Conservation (phyloP, 2,797 vertebrate species). For the Syndactyla subalaris region DNA sequence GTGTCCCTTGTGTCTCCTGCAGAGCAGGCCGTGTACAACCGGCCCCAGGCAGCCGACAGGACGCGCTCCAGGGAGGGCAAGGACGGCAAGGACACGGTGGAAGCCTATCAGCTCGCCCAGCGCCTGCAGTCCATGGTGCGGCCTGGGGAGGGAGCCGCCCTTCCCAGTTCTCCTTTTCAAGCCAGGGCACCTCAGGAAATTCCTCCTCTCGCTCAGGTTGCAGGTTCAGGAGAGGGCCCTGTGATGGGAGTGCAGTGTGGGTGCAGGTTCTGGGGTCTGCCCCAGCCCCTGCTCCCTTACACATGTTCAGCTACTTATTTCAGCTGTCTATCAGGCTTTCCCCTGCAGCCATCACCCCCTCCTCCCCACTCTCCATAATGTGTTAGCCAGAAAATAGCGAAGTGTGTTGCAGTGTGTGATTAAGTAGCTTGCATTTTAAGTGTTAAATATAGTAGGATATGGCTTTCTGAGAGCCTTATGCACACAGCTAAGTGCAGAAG, state of each 20-base stretch:
- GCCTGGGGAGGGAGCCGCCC: neutral
- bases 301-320: neutral
- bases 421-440: neutral
- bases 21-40: conserved; percentile 96
- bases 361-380: neutral
- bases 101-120: conserved; percentile 92
- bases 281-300: neutral
- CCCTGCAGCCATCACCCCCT: neutral
- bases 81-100: conserved; percentile 86
- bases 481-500: neutral
- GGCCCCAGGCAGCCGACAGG: conserved; percentile 86
- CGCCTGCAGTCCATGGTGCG: conserved; percentile 93
- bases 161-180: neutral
- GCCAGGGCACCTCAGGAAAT: neutral
- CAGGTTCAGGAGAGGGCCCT: neutral
- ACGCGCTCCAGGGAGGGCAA: conserved; percentile 73
- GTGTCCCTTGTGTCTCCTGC: conserved; percentile 4
- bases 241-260: neutral
- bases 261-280: neutral
- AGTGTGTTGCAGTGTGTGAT: neutral
- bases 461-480: neutral
- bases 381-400: neutral
- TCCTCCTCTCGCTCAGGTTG: neutral
- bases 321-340: neutral
- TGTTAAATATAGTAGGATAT: neutral